phyloP scores from a whole-genome alignment of 2,888 invertebrate genomes.

The Punctoribates punctum region DNA sequence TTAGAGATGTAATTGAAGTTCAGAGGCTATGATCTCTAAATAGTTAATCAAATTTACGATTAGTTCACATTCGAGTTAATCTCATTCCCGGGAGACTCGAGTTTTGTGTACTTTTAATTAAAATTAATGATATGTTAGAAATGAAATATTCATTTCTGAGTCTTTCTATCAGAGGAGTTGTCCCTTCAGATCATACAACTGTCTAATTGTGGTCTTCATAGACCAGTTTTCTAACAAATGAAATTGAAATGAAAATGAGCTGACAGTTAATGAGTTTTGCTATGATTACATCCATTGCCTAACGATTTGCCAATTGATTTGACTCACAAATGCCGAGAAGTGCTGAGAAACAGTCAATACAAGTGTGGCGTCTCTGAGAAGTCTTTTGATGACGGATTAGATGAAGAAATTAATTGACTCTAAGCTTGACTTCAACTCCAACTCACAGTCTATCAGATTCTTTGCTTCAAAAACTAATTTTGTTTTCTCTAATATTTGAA shows the following conservation, averaged over 20 bases:
- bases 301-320: neutral
- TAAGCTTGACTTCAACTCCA: no score
- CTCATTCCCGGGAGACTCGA: neutral
- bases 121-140: neutral
- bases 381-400: no score
- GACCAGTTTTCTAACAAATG: neutral
- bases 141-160: neutral
- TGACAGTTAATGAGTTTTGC: neutral
- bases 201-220: no score
- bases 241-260: neutral
- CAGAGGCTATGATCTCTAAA: neutral
- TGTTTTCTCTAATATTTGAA: neutral
- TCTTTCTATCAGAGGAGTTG: no score
- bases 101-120: conserved; percentile 5
- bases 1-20: conserved; percentile 12
- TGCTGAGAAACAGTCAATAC: no score
- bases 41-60: conserved; percentile 12
- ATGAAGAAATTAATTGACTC: neutral
- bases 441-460: neutral
- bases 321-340: neutral
- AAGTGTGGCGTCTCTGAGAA: no score
- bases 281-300: neutral
- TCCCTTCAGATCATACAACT: no score
- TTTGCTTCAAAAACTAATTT: neutral
- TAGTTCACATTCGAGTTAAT: conserved; percentile 1